These are phyloP conservation scores for Accipiter minullus DNA, from an alignment of 2,797 vertebrate genomes.

Conservation along the genomic window DNA sequence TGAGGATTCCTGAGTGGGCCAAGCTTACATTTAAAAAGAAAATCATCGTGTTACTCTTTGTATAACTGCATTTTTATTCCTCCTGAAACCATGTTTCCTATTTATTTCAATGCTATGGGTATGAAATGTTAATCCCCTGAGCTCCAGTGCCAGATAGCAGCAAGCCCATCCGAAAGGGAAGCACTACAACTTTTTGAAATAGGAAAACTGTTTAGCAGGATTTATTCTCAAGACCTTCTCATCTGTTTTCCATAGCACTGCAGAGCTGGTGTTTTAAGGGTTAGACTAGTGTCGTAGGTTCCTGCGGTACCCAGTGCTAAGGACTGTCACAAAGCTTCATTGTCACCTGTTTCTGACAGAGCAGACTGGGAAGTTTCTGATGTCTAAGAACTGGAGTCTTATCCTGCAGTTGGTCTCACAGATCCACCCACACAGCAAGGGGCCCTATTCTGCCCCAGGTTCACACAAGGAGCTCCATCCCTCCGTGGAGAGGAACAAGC, in stretches of 20 bases:
- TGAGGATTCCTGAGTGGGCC: not conserved
- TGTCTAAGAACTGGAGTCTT: not conserved
- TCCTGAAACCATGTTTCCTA: not conserved
- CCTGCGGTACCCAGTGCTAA: not conserved
- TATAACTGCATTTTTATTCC: not conserved
- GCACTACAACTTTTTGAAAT: not conserved
- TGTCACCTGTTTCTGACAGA: not conserved
- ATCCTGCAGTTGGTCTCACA: accelerated
- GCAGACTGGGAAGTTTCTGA: not conserved
- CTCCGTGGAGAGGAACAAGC: not conserved
- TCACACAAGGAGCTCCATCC: not conserved
- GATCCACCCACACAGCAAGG: not conserved
- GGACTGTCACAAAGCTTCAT: not conserved
- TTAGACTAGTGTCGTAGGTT: not conserved
- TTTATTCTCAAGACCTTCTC: not conserved
- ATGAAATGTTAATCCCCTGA: not conserved
- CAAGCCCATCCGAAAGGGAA: not conserved
- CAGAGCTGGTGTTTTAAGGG: not conserved
- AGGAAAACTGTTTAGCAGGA: not conserved
- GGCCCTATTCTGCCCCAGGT: not conserved
- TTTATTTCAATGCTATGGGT: not conserved
- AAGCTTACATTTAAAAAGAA: not conserved
- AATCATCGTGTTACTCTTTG: not conserved
- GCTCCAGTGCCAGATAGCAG: not conserved
- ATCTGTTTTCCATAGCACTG: not conserved